Base-by-base conservation (phyloP, 2,113 vertebrate genomes). In the Cervus canadensis region DNA sequence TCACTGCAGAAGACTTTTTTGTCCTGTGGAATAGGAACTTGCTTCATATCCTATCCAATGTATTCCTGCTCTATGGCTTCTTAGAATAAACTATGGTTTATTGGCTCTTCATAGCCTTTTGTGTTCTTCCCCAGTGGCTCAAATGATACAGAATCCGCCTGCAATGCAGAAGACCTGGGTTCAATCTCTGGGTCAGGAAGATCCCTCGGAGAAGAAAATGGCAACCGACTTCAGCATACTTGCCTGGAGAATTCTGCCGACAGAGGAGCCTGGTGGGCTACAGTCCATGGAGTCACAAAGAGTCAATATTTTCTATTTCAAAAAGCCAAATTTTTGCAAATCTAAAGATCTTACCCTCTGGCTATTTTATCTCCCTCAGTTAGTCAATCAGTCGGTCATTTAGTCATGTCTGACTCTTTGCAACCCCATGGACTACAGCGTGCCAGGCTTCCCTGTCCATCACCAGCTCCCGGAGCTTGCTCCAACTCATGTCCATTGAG, bases 291-390 rank as follows among this genome's bases (percentile, higher is more conserved):
- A 40, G n/a, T 40, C 67, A 40, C n/a, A 74, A 12, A 71, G 94
- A 57, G 45, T 91, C 83, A 48, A 48, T 82, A 33, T 79, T 87
- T 54, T 57, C 43, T 40, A 26, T 79, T 28, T 89, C 23, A 89
- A 52, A 97, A 85, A 60, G 40, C 40, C 87, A 95, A 13, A 36
- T 36, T 86, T 91, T 76, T 91, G 57, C 89, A 95, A 87, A 97
- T 48, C 52, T 89, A 93, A 94, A 83, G 23, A 52, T 10, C 30
- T 96, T 87, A 48, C 62, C 62, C 86, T 89, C 26, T 0, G 74
- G 91, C 74, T 95, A 86, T 87, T 91, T 97, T 93, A 26, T 89
- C 57, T 57, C 95, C 40, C 88, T 45, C 16, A 36, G 33, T 67
- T 67, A 67, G 64, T 40, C 62, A 64, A 3, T 17, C 15, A 67